Evolutionary conservation across 2,888 invertebrate genomes (phyloP), one percentile per base, ranked within the genome.

Genomic region (Drosophila prostipennis): DNA sequence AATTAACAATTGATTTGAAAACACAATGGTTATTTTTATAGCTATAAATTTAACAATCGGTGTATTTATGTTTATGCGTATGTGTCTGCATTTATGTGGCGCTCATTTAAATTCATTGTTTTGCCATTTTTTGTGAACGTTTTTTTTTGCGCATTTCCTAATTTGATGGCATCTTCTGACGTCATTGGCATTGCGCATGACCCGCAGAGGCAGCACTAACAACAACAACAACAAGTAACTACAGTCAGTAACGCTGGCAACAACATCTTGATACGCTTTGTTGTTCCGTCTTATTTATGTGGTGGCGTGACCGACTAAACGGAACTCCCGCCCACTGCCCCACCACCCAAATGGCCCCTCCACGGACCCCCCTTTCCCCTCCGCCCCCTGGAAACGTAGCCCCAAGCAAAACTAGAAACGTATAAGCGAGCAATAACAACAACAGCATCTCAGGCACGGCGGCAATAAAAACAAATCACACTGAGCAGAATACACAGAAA

Each of bases 251-350:
- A 51, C 65, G 67, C 19, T 46, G 53, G 39, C 36, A 65, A 32
- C 64, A 65, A 67, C 67, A 65, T 57, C 60, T 60, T 67, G 43
- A 74, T 73, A 58, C 54, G 51, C 57, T 59, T 39, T 59, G 56
- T 57, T 72, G 54, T 72, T 77, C 63, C 71, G 68, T 73, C 78
- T 70, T 78, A 69, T 80, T 74, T 79, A 69, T 79, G 68, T 73
- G 79, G 74, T 86, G 84, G 84, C 84, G 84, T 84, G 89, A 88
- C 87, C 89, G 77, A 84, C 80, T 78, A 78, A 88, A 88, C 84
- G 89, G 83, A 84, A 88, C 87, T 84, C 68, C 68, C 56, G 52
- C 58, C 76, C 46, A 55, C 58, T 14, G 26, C 19, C 72, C 14
- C 48, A 48, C 48, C 48, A 16, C 13, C 48, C 54, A 36, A 11